These are phyloP conservation scores for Mormyrus lacerda DNA, from an alignment of 2,113 vertebrate genomes.

Conservation along the genomic window DNA sequence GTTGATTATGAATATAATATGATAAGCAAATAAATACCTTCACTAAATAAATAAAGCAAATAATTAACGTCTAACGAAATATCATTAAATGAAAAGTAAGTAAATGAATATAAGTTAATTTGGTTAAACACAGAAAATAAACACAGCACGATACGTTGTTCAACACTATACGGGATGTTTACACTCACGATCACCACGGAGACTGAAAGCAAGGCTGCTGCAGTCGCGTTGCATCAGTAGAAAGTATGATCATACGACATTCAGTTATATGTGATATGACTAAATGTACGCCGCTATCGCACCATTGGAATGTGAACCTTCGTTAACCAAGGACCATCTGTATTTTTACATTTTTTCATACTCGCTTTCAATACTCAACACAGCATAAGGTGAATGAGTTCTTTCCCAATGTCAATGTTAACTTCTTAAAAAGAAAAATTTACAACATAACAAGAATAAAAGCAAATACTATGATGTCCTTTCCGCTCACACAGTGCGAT, in stretches of 20 bases:
- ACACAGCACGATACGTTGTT: not conserved
- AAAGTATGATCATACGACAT: not conserved
- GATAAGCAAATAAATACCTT: not conserved
- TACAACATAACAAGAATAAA: not conserved
- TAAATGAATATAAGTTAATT: not conserved
- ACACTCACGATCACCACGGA: not conserved
- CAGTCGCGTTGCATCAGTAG: not conserved
- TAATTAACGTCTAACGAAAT: not conserved
- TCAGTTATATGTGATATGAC: not conserved
- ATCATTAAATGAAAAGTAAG: not conserved
- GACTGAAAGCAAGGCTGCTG: not conserved
- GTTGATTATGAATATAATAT: not conserved
- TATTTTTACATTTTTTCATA: not conserved
- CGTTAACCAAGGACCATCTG: not conserved
- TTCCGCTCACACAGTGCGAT: not conserved
- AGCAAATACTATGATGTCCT: not conserved
- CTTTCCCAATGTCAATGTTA: not conserved
- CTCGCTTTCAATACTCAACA: not conserved
- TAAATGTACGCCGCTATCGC: not conserved
- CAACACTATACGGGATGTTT: not conserved
- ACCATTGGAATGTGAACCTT: not conserved
- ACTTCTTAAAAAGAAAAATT: not conserved
- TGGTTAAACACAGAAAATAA: not conserved
- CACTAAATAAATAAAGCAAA: not conserved
- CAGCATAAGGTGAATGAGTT: not conserved